These are phyloP conservation scores for Dyspetes luteomarginatus DNA, from an alignment of 2,888 invertebrate genomes.

Conservation along the genomic window DNA sequence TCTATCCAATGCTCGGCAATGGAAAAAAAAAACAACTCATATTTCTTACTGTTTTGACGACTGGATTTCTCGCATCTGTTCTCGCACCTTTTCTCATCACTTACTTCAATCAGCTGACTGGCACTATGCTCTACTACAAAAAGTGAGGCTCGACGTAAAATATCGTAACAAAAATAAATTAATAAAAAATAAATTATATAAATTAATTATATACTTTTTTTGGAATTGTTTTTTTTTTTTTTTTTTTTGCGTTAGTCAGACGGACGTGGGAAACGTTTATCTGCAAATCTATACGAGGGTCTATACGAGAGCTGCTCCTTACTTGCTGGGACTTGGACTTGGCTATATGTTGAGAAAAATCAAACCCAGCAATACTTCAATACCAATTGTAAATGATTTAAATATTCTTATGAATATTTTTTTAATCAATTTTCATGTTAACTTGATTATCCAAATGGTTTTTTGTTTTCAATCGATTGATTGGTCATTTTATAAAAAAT, in stretches of 20 bases:
- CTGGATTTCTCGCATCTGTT: slow-evolving; percentile 72
- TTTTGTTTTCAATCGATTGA: neutral
- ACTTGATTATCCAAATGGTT: too few species aligned
- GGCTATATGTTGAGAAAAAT: slow-evolving; percentile 76
- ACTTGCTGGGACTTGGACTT: slow-evolving; percentile 79
- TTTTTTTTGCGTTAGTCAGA: slow-evolving; percentile 64
- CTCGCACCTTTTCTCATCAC: slow-evolving; percentile 76
- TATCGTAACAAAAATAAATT: neutral
- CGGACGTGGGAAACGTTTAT: slow-evolving; percentile 73
- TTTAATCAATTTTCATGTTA: slow-evolving; percentile 30
- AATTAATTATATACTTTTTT: neutral
- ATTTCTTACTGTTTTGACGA: slow-evolving; percentile 69
- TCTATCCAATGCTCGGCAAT: slow-evolving; percentile 76
- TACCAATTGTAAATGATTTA: slow-evolving; percentile 60
- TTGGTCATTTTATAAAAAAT: neutral
- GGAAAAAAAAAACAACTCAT: slow-evolving; percentile 67
- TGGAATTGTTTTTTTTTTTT: neutral
- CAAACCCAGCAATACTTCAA: slow-evolving; percentile 63
- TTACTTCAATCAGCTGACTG: slow-evolving; percentile 72
- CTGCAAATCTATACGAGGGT: slow-evolving; percentile 75
- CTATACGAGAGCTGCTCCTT: slow-evolving; percentile 79
- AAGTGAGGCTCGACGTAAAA: slow-evolving; percentile 69
- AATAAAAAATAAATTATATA: neutral
- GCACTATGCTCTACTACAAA: slow-evolving; percentile 80
- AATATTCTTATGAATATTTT: neutral